Evolutionary conservation across 2,113 vertebrate species (phyloP), one percentile per base, ranked within the genome.

Genomic region (Pimephales promelas): DNA sequence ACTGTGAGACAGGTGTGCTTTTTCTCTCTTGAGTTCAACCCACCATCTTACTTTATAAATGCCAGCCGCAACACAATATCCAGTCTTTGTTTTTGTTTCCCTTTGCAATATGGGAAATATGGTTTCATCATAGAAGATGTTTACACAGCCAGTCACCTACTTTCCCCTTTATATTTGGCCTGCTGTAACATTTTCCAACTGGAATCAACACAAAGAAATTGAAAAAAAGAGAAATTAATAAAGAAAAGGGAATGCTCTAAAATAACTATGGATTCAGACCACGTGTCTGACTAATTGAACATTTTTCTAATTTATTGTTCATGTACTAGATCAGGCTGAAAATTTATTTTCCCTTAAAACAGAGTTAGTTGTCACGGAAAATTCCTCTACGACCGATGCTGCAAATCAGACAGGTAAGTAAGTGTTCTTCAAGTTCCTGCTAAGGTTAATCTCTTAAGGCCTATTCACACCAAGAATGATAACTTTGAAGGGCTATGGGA

Each of bases 1-100:
- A 89, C 89, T 99, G 98, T 0, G 96, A 99, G 90, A 96, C 93
- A 96, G 96, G 98, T 98, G 88, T 89, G 88, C 57, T 82, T 66
- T 16, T 24, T 10, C 13, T 45, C 64, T 79, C 31, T 57, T 56
- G 1, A 59, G 40, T 81, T 61, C 43, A 85, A 13, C 52, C 43
- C 61, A 31, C 18, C 2, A 22, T 11, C 61, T 20, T 8, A 36
- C 64, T 70, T 62, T 28, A 73, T 36, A 74, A 52, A 57, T 34
- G 56, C 77, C 81, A 85, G 72, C 31, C 81, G 6, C 52, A 76
- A 54, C 61, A 84, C 68, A 83, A 75, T 85, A 83, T 74, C 52
- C 75, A 28, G 54, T 57, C 61, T 64, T 74, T 82, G 64, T 57
- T 86, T 85, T 87, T 81, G 82, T 84, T 83, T 80, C 73, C 76